A percentile compares a stretch with the other conserved stretches of the same genome.
These are phyloP conservation scores for Spea bombifrons DNA, from an alignment of 2,113 vertebrate species.

Conservation along the genomic window DNA sequence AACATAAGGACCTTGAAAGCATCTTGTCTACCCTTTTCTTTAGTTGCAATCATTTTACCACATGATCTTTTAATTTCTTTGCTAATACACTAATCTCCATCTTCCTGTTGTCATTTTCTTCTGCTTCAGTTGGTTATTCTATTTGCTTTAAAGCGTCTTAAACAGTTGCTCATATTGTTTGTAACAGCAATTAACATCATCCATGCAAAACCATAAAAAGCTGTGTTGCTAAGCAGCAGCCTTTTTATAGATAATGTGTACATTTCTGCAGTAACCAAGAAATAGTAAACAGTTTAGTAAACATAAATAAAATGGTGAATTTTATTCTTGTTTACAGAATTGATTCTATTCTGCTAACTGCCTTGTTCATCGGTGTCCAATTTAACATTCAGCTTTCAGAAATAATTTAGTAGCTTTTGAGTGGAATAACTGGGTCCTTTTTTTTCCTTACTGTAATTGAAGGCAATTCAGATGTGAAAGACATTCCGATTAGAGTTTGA, in stretches of 20 bases:
- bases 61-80: too few relatives aligned
- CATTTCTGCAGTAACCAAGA: slow-evolving; percentile 56
- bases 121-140: slow-evolving; percentile 35
- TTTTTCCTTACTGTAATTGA: slow-evolving; percentile 60
- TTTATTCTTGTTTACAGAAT: slow-evolving; percentile 61
- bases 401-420: slow-evolving; percentile 68
- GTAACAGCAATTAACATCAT: slow-evolving; percentile 54
- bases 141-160: slow-evolving; percentile 51
- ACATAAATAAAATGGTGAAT: slow-evolving; percentile 59
- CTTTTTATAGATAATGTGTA: slow-evolving; percentile 58
- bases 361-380: slow-evolving; percentile 62
- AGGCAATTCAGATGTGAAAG: slow-evolving; percentile 64
- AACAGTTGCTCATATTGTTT: slow-evolving; percentile 50
- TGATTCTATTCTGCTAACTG: slow-evolving; percentile 55
- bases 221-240: slow-evolving; percentile 59
- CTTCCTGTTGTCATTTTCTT: not conserved
- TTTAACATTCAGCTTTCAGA: slow-evolving; percentile 69
- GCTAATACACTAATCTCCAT: too few relatives aligned
- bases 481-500: slow-evolving; percentile 60
- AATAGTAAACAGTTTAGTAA: slow-evolving; percentile 67
- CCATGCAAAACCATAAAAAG: slow-evolving; percentile 52
- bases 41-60: not conserved
- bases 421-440: slow-evolving; percentile 63
- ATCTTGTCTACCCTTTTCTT: not conserved
- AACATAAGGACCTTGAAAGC: not conserved